Conservation (phyloP, 2,113 vertebrate genomes). For the Odontophorus gujanensis region DNA sequence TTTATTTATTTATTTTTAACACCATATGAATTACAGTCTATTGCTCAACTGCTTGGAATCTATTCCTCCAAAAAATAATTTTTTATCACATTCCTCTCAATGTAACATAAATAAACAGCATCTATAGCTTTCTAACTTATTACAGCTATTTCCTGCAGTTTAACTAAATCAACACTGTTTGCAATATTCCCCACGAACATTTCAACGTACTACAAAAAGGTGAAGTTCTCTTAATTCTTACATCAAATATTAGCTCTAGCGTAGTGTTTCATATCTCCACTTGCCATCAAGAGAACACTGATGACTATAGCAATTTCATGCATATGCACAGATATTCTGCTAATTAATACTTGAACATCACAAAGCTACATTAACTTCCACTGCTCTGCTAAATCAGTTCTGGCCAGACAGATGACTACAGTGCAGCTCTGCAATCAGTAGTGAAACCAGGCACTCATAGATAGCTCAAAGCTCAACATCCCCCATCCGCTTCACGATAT, state of each 20-base stretch:
- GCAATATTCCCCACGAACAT: not conserved
- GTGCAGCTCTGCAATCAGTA: not conserved
- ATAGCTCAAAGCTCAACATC: not conserved
- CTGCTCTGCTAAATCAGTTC: not conserved
- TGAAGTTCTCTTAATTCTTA: slow-evolving; percentile 5
- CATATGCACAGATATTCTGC: not conserved
- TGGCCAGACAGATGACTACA: not conserved
- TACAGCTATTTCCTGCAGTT: not conserved
- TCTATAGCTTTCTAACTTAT: not conserved
- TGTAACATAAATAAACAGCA: not conserved
- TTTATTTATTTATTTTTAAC: too few relatives aligned
- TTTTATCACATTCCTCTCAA: not conserved
- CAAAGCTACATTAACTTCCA: not conserved
- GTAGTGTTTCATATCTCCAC: not conserved
- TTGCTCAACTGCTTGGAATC: not conserved
- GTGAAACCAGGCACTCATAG: not conserved
- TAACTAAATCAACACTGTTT: not conserved
- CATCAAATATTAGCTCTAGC: not conserved
- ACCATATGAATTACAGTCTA: not conserved
- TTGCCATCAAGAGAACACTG: not conserved
- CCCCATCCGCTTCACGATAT: accelerated
- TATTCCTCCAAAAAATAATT: slow-evolving; percentile 31
- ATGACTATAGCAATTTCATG: not conserved
- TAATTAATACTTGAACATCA: not conserved
- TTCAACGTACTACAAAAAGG: not conserved